Evolutionary conservation across 2,888 invertebrate genomes (phyloP), one percentile per base, ranked within the genome.

Genomic region (Hymenopus coronatus): DNA sequence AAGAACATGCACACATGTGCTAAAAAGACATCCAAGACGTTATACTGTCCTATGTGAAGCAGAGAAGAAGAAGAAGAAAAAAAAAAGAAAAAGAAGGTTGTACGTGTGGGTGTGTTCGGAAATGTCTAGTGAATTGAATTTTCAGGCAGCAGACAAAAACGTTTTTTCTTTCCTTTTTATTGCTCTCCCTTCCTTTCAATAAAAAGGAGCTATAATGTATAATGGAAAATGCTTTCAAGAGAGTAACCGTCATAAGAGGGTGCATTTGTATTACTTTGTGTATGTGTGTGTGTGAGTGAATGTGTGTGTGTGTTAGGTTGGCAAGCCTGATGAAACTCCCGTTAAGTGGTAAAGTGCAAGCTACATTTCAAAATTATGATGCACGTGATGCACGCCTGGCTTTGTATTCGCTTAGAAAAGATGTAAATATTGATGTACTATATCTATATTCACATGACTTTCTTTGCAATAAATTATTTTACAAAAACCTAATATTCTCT

Each of bases 111-210:
- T 28, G 85, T 85, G 85, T 28, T 28, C 85, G 46, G n/a, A 30
- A 28, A 85, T 85, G 85, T 85, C 46, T 85, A 46, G n/a, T 85
- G 85, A 85, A 85, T 85, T 85, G 85, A 85, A 85, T 85, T 85
- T 46, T 85, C 85, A 85, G 85, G 27, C 40, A 85, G 25, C 46
- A 30, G 30, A 28, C 28, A 85, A 85, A 85, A 85, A 40, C 25
- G 14, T n/a, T 85, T 85, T 85, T 46, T 46, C 27, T 85, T n/a
- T 54, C 14, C 40, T n/a, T 6, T 40, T n/a, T 30, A 46, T 40
- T 85, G 28, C 30, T 70, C 54, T 20, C 54, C 54, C 54, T 70
- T 70, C 54, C 54, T 70, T 70, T 70, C 54, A 70, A 70, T 70
- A 70, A 85, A 85, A 46, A 85, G 46, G 46, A 46, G n/a, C 54